Evolutionary conservation across 2,888 invertebrate genomes (phyloP).

Genomic region (Caenorhabditis sp.): DNA sequence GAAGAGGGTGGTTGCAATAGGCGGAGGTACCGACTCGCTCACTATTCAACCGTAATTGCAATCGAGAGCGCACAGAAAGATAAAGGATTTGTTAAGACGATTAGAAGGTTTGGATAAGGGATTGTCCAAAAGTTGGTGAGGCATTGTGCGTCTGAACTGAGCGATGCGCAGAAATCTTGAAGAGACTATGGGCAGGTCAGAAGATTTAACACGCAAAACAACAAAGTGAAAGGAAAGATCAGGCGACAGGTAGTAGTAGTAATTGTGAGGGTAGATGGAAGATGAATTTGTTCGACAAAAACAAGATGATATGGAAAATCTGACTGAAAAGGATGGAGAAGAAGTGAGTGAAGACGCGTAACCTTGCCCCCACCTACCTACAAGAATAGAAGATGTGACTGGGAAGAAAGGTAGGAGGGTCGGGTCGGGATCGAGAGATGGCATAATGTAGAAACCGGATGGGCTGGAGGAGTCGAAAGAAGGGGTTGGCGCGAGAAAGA

Average conservation of each 20-base stretch:
- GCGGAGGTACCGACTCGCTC: slow-evolving; percentile 30
- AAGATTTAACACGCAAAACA: slow-evolving; percentile 41
- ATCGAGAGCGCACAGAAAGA: slow-evolving; percentile 13
- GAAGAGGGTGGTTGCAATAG: slow-evolving; percentile 18
- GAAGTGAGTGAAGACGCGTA: slow-evolving; percentile 26
- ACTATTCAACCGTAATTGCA: slow-evolving; percentile 61
- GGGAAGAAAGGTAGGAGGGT: slow-evolving; percentile 45
- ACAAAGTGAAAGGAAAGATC: slow-evolving; percentile 34
- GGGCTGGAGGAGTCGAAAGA: slow-evolving; percentile 52
- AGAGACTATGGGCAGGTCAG: slow-evolving; percentile 5
- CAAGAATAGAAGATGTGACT: slow-evolving; percentile 37
- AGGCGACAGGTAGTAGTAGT: slow-evolving; percentile 51
- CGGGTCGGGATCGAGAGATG: slow-evolving; percentile 66
- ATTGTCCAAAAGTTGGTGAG: slow-evolving; percentile 12
- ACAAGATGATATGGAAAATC: slow-evolving; percentile 60
- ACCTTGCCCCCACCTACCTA: neutral
- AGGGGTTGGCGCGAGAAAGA: slow-evolving; percentile 24
- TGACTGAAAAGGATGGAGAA: slow-evolving; percentile 22
- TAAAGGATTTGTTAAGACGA: slow-evolving; percentile 61
- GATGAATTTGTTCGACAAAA: slow-evolving; percentile 50
- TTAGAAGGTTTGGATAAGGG: slow-evolving; percentile 57
- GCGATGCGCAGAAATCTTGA: slow-evolving; percentile 15
- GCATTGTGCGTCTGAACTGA: neutral
- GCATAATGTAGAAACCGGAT: slow-evolving; percentile 64
- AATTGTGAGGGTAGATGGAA: slow-evolving; percentile 52